phyloP scores from a whole-genome alignment of 2,113 vertebrate species.

The Gambusia holbrooki region DNA sequence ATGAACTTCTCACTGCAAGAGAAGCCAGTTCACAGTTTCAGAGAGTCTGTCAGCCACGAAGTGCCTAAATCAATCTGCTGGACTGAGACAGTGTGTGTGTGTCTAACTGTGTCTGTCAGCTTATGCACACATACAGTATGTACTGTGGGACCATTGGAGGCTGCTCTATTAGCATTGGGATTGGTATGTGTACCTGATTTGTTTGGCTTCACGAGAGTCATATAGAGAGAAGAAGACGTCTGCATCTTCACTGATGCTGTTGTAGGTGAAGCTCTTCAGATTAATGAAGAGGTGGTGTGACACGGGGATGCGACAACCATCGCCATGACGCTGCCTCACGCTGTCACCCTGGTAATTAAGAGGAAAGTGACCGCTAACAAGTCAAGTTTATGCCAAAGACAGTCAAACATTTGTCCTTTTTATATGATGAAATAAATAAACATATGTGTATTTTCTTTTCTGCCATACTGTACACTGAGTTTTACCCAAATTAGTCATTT shows the following conservation, averaged over 20 bases:
- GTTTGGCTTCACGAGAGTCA: conserved; percentile 93
- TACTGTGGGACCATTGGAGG: background rate
- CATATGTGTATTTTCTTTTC: no score
- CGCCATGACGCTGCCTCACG: conserved; percentile 88
- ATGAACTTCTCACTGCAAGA: conserved; percentile 93
- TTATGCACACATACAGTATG: background rate
- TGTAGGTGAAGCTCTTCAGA: conserved; percentile 98
- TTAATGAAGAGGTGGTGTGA: conserved; percentile 96
- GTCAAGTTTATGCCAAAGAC: conserved; percentile 1
- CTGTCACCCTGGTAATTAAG: conserved; percentile 85
- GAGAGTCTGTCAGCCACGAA: conserved; percentile 16
- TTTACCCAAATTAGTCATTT: no score
- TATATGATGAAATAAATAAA: background rate
- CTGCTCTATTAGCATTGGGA: background rate
- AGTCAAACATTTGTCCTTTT: conserved; percentile 25
- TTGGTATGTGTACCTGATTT: conserved; percentile 86
- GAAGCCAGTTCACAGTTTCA: conserved; percentile 51
- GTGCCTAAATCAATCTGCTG: conserved; percentile 25
- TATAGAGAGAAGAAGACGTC: conserved; percentile 95
- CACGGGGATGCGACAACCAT: conserved; percentile 88
- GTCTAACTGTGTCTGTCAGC: background rate
- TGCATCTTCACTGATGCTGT: conserved; percentile 95
- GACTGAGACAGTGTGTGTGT: conserved; percentile 19
- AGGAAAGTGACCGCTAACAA: conserved; percentile 38
- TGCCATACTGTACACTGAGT: no score